Base-by-base conservation (phyloP, 2,797 vertebrate species). In the Pseudocheirus occidentalis region DNA sequence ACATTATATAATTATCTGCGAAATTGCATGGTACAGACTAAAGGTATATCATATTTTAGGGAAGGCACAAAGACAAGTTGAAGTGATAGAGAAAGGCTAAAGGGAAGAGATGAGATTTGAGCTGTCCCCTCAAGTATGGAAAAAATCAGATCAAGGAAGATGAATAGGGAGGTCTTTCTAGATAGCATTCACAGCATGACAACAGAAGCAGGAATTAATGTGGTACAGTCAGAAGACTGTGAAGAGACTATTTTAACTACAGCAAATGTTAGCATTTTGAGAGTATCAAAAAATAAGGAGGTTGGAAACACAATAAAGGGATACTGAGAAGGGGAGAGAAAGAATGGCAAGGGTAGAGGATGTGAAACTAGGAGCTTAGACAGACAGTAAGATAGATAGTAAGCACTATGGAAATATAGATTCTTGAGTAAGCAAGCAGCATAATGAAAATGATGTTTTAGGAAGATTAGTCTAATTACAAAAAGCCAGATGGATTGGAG, bases 401-500 rank as follows among this genome's bases (percentile, higher is more conserved):
- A 10, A 95, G 90, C 21, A 62, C 24, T 0, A 90, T 31, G n/a
- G 87, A 89, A 92, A 93, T n/a, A 94, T 21, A 93, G 5, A 96
- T 66, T 90, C 93, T 0, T 50, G 21, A 91, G 40, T 52, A 34
- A 92, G n/a, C 21, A 95, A 94, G 66, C 18, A 92, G 14, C 46
- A 91, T 1, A 34, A 96, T 29, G 18, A 91, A 92, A 94, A 12
- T n/a, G 10, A 13, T 90, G n/a, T 46, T 95, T 91, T 24, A 95
- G 3, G 73, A 94, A 95, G 58, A 94, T 93, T 56, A 92, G 73
- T 27, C 53, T 66, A 56, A 97, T 1, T 92, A 28, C 4, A 59
- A 94, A 66, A 1, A 89, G 46, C n/a, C 95, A 40, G 54, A 96
- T n/a, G 29, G 34, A 97, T 24, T 29, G 5, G n/a, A 97, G 34